A percentile compares a stretch with the other conserved stretches of the same genome.
Evolutionary conservation across 2,888 invertebrate species (phyloP).

Genomic region (Hermaeophaga mercurialis): DNA sequence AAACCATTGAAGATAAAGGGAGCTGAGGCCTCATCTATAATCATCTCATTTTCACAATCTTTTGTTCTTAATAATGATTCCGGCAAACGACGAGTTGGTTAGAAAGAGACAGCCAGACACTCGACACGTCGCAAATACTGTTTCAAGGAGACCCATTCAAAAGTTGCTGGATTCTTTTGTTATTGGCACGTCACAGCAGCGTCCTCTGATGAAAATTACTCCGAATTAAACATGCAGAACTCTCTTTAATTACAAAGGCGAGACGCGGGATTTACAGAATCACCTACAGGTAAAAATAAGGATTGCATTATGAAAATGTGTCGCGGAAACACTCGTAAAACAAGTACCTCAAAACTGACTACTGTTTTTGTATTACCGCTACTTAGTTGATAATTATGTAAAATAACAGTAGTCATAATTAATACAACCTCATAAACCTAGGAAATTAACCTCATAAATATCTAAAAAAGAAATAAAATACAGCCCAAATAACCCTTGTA

Average conservation of each 20-base stretch:
- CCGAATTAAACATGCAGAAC: constrained; percentile 45
- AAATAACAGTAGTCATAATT: too few relatives aligned
- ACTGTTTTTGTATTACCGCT: too few relatives aligned
- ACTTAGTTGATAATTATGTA: too few relatives aligned
- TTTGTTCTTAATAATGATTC: constrained; percentile 59
- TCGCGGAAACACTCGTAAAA: too few relatives aligned
- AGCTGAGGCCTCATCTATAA: constrained; percentile 53
- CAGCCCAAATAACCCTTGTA: too few relatives aligned
- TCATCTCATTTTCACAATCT: constrained; percentile 58
- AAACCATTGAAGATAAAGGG: constrained; percentile 37
- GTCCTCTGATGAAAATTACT: constrained; percentile 41
- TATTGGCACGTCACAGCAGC: constrained; percentile 47
- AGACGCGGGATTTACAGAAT: not conserved
- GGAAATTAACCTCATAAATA: too few relatives aligned
- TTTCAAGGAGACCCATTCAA: constrained; percentile 48
- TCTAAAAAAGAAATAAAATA: too few relatives aligned
- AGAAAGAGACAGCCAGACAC: constrained; percentile 39
- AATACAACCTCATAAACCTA: too few relatives aligned
- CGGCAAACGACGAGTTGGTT: constrained; percentile 41
- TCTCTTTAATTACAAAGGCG: constrained; percentile 35
- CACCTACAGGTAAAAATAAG: too few relatives aligned
- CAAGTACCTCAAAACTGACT: too few relatives aligned
- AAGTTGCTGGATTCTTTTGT: constrained; percentile 47
- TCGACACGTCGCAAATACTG: constrained; percentile 47
- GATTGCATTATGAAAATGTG: too few relatives aligned